A percentile compares a stretch with the other conserved stretches of the same genome.
Evolutionary conservation across 2,113 vertebrate genomes (phyloP).

Genomic region (Phyllostomus hastatus): DNA sequence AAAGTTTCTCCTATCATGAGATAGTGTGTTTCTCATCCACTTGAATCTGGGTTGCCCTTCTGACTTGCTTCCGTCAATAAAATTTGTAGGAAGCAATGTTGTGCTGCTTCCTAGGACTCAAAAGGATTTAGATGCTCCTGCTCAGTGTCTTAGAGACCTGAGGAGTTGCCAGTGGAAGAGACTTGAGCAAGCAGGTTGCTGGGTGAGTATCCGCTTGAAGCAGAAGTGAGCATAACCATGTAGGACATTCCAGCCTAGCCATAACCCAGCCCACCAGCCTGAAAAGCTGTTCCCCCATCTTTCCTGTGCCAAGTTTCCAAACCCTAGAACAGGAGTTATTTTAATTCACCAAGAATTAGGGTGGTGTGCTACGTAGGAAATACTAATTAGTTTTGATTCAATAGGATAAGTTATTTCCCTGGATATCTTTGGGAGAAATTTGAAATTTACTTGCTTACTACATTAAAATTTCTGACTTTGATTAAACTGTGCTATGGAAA

Average conservation of each 20-base stretch:
- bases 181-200: background rate
- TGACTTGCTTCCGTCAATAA: background rate
- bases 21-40: background rate
- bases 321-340: background rate
- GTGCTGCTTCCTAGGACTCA: background rate
- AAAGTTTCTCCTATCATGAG: background rate
- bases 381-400: background rate
- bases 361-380: background rate
- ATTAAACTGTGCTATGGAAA: background rate
- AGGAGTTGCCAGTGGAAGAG: background rate
- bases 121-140: background rate
- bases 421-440: background rate
- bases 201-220: background rate
- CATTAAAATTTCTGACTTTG: background rate
- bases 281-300: background rate
- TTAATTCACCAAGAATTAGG: background rate
- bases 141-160: background rate
- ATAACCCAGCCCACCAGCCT: background rate
- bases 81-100: background rate
- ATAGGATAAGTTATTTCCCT: background rate
- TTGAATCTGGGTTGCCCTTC: background rate
- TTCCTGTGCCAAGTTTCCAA: background rate
- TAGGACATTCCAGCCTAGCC: rapidly evolving
- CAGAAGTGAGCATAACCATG: background rate
- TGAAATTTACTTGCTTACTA: background rate